Percentiles rank a stretch among this genome's conserved stretches.
Conservation (phyloP, 2,113 vertebrate species). For the Irena cyanogastra region DNA sequence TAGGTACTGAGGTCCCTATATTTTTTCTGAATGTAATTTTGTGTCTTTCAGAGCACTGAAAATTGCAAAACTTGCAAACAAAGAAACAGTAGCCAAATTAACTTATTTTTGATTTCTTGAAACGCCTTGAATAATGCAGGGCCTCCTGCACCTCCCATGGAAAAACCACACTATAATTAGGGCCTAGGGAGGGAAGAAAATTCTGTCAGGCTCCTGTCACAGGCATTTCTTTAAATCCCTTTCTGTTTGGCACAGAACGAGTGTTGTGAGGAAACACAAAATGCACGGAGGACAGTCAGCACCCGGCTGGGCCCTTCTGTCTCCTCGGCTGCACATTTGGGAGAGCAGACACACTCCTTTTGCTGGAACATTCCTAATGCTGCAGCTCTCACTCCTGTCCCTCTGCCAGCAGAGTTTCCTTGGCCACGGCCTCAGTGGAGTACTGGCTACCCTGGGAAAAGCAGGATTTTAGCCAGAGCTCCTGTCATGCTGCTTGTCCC, state of each 20-base stretch:
- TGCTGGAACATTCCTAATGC: neutral
- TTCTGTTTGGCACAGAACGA: slow-evolving; percentile 1
- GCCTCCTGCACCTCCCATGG: neutral
- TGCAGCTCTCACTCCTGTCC: neutral
- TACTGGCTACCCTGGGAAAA: neutral
- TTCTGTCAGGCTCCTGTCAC: slow-evolving; percentile 27
- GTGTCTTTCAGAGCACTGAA: neutral
- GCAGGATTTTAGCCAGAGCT: neutral
- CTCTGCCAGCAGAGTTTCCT: neutral
- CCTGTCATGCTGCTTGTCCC: neutral
- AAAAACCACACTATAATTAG: neutral
- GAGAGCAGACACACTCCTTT: neutral
- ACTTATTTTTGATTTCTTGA: neutral
- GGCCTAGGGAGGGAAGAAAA: neutral
- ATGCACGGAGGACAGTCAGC: neutral
- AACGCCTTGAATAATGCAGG: slow-evolving; percentile 16
- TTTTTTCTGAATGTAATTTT: neutral
- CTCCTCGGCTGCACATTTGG: neutral
- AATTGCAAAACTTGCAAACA: neutral
- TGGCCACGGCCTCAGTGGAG: neutral
- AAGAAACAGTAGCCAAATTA: neutral
- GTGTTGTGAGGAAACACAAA: neutral
- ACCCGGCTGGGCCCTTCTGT: neutral
- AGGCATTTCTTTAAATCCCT: neutral
- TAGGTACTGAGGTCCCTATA: neutral